Conservation (phyloP, 1,140 invertebrate genomes). For the Chelonus insularis region DNA sequence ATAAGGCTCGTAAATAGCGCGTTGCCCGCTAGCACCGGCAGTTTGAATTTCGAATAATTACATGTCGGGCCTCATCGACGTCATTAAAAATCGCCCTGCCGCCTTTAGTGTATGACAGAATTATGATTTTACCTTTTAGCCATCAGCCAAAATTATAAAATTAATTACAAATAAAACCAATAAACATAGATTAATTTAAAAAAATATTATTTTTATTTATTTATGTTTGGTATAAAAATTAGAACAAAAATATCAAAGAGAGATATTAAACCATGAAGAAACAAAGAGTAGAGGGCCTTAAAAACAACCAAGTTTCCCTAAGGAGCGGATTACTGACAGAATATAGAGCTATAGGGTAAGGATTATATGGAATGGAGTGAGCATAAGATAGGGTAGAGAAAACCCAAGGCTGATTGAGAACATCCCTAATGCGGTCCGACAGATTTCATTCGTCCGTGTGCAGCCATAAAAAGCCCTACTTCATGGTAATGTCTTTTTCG, state of each 20-base stretch:
- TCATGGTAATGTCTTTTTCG: constrained; percentile 26
- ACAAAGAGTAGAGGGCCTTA: constrained; percentile 14
- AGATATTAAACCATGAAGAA: constrained; percentile 24
- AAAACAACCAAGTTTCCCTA: constrained; percentile 7
- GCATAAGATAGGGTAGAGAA: constrained; percentile 31
- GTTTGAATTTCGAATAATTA: constrained; percentile 53
- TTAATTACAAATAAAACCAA: not conserved
- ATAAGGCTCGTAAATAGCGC: constrained; percentile 58
- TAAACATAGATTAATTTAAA: not conserved
- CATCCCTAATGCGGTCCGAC: constrained; percentile 57
- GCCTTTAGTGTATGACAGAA: not conserved
- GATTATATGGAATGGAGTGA: constrained; percentile 48
- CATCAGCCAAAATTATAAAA: not conserved
- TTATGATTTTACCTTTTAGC: constrained; percentile 17
- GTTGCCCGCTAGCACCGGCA: constrained; percentile 35
- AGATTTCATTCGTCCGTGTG: constrained; percentile 57
- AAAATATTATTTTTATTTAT: no score
- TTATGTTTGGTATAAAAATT: no score
- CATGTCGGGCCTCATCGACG: constrained; percentile 45
- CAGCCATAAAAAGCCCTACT: constrained; percentile 39
- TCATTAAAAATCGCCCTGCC: constrained; percentile 32
- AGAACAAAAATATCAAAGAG: no score
- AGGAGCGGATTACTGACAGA: constrained; percentile 15
- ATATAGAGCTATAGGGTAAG: constrained; percentile 22
- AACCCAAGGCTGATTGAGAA: constrained; percentile 57